phyloP scores from a whole-genome alignment of 1,140 invertebrate species.

The Mercenaria mercenaria region DNA sequence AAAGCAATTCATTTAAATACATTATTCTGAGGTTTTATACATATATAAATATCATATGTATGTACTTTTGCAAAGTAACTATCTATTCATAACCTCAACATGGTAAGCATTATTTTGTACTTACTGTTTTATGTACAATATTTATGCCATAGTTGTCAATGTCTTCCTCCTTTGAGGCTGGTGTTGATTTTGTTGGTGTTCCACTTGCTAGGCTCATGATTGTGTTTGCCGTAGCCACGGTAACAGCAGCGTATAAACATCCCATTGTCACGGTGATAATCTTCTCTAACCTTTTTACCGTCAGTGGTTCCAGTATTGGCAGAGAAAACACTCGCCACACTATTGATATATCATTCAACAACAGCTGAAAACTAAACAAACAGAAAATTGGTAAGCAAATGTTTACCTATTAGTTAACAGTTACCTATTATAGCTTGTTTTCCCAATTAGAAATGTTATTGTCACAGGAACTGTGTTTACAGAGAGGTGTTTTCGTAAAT shows the following conservation, averaged over 20 bases:
- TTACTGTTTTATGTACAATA: conserved; percentile 86
- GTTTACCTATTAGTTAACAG: not conserved
- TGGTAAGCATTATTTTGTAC: too few species aligned
- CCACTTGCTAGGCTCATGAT: conserved; percentile 89
- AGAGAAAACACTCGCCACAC: conserved; percentile 93
- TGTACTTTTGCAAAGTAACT: too few species aligned
- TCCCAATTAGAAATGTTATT: too few species aligned
- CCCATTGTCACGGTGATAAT: conserved; percentile 92
- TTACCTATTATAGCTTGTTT: too few species aligned
- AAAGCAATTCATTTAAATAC: too few species aligned
- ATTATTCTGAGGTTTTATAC: too few species aligned
- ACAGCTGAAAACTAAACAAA: conserved; percentile 89
- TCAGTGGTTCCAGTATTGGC: conserved; percentile 95
- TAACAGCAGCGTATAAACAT: conserved; percentile 92
- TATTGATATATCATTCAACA: conserved; percentile 94
- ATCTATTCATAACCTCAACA: too few species aligned
- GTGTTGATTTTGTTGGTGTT: conserved; percentile 83
- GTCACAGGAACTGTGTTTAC: too few species aligned
- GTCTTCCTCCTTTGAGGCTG: conserved; percentile 87
- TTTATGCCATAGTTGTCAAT: conserved; percentile 83
- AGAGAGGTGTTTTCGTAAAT: too few species aligned
- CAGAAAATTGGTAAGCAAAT: conserved; percentile 65
- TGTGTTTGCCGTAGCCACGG: conserved; percentile 90
- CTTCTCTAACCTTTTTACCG: conserved; percentile 92
- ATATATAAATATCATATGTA: too few species aligned